Evolutionary conservation across 2,888 invertebrate species (phyloP), one percentile per base, ranked within the genome.

Genomic region (Syrphus vitripennis): DNA sequence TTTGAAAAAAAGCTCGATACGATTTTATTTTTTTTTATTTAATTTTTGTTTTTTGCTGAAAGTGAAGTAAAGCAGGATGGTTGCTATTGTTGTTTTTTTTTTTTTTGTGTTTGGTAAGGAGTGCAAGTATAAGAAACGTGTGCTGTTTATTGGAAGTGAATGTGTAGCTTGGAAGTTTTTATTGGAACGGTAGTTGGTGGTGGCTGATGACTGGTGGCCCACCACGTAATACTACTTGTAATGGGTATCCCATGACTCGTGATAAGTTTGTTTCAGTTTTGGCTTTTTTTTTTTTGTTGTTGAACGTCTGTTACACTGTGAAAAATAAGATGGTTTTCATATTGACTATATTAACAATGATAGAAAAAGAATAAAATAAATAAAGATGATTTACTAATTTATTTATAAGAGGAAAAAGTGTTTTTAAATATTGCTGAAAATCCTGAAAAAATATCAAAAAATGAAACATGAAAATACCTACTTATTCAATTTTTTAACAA

Each of bases 91-190:
- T 55, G 45, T 48, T 77, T 42, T 16, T 21, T 57, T 19, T 59
- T 34, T 10, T 55, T 12, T 45, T 61, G 45, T 12, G 40, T 4
- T 31, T 45, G 4, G 16, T 19, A 29, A 29, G 26, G 31, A 31
- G 21, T 29, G 61, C 79, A 57, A 63, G 48, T 63, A n/a, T n/a
- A 59, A 37, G 26, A 59, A 65, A 77, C 77, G 59, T 72, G 29
- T 50, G 57, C 24, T 59, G 42, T 71, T 29, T 26, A 53, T 59
- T 84, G 83, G 80, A 84, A 84, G 83, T 80, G 80, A 84, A 84
- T 80, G 80, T 65, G 65, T 55, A 40, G 34, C 37, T 34, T 83
- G 83, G 83, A 83, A 83, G 42, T 34, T 10, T 34, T 10, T 53
- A 45, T 34, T 67, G 65, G 65, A 67, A 67, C n/a, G 26, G 16